A percentile compares a stretch with the other conserved stretches of the same genome.
Conservation (phyloP, 2,888 invertebrate species). For the Deroplatys truncata region DNA sequence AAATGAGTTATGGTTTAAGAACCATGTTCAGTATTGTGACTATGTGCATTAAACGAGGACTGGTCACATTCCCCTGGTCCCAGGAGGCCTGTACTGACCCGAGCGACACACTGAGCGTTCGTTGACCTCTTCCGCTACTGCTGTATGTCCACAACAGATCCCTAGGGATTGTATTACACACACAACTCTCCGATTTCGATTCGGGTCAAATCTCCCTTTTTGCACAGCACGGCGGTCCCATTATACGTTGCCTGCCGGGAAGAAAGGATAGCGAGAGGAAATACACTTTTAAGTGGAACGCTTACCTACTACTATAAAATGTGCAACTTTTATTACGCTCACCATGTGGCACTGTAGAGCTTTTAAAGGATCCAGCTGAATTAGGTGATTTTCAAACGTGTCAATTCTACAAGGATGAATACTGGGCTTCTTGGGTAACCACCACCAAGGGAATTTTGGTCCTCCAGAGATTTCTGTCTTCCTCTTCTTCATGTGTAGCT, state of each 20-base stretch:
- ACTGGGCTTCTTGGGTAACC: too few species aligned
- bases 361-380: too few species aligned
- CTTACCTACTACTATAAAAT: neutral
- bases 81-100: neutral
- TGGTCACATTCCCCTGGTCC: neutral
- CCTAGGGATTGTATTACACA: neutral
- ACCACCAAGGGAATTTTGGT: too few species aligned
- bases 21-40: too few species aligned
- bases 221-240: neutral
- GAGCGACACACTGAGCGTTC: constrained; percentile 1
- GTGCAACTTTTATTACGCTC: too few species aligned
- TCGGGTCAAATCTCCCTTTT: neutral
- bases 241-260: neutral
- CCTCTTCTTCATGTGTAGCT: too few species aligned
- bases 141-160: neutral
- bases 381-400: too few species aligned
- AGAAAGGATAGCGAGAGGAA: neutral
- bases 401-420: too few species aligned
- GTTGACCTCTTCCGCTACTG: neutral
- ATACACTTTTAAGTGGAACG: neutral
- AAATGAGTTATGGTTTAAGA: too few species aligned
- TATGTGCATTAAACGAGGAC: too few species aligned
- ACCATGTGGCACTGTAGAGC: too few species aligned
- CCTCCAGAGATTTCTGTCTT: too few species aligned
- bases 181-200: neutral